Evolutionary conservation across 2,888 invertebrate genomes (phyloP).

Genomic region (Chorisops tibialis): DNA sequence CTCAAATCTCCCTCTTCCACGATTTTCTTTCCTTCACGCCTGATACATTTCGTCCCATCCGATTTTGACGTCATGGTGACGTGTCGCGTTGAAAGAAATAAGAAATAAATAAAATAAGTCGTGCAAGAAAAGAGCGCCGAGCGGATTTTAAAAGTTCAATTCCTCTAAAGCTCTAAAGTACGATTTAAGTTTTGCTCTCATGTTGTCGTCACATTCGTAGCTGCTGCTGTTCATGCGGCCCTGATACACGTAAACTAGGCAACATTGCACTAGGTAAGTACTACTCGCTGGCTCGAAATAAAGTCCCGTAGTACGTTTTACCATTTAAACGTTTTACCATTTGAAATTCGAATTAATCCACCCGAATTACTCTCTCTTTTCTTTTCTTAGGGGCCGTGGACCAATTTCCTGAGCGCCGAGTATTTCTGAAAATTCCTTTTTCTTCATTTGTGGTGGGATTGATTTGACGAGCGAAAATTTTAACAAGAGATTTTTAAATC

Average conservation of each 20-base stretch:
- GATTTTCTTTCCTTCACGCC: slow-evolving; percentile 25
- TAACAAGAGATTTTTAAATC: background rate
- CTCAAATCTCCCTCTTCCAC: too few relatives aligned
- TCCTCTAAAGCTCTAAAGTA: background rate
- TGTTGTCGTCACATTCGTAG: background rate
- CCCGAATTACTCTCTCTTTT: too few relatives aligned
- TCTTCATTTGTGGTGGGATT: slow-evolving; percentile 33
- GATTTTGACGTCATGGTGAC: slow-evolving; percentile 33
- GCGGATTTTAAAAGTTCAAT: background rate
- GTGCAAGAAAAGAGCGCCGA: too few relatives aligned
- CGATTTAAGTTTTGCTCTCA: background rate
- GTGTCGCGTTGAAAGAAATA: slow-evolving; percentile 14
- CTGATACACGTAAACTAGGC: slow-evolving; percentile 43
- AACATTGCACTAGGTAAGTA: slow-evolving; percentile 43
- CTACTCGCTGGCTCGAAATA: too few relatives aligned
- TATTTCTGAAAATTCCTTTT: slow-evolving; percentile 30
- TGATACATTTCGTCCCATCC: slow-evolving; percentile 34
- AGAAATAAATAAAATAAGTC: too few relatives aligned
- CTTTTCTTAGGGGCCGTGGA: background rate
- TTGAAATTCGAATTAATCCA: slow-evolving; percentile 1
- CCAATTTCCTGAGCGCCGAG: slow-evolving; percentile 12
- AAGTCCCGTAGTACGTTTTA: background rate
- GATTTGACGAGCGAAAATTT: slow-evolving; percentile 23
- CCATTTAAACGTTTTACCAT: background rate
- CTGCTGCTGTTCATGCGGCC: slow-evolving; percentile 24